Evolutionary conservation across 1,140 invertebrate species (phyloP), one percentile per base, ranked within the genome.

Genomic region (Centruroides vittatus): DNA sequence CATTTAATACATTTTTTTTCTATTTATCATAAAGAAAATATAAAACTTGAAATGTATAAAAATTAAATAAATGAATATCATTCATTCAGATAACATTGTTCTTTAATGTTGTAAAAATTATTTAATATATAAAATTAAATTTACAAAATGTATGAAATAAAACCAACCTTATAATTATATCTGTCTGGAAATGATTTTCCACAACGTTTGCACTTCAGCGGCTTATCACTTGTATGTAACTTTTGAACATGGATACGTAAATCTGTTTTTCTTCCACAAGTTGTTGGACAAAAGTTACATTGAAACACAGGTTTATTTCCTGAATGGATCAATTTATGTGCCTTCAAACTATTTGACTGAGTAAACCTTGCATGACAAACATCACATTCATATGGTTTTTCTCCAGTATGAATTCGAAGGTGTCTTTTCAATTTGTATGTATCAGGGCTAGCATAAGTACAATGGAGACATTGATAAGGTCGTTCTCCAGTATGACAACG

Each of bases 381-480:
- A 61, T 82, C 79, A 72, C 81, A 83, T 65, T 79, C 78, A 63
- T 83, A 83, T 9, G 81, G 81, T 65, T 82, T 82, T 65, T 83
- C 81, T 2, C 81, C 78, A 0, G 81, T 83, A 65, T 83, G 81
- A 58, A 81, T 82, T 47, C 81, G 67, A 47, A 82, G 67, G 72
- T 83, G 81, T 13, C 81, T 68, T 69, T 83, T 82, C 13, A 98
- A 75, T 76, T 98, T 98, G 73, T 97, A 98, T 11, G 93, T 96
- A 74, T 98, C 94, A 5, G 93, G 93, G 70, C 90, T 95, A 13
- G 94, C 93, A 71, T 98, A 98, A 4, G 90, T 94, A 77, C 94
- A 98, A 75, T 97, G 89, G 0, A 89, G 88, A 73, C 94, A 98
- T 77, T 85, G 85, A 74, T 88, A 88, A 9, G 86, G 85, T 55